Conservation (phyloP, 2,888 invertebrate genomes). For the Phyto melanocephala region DNA sequence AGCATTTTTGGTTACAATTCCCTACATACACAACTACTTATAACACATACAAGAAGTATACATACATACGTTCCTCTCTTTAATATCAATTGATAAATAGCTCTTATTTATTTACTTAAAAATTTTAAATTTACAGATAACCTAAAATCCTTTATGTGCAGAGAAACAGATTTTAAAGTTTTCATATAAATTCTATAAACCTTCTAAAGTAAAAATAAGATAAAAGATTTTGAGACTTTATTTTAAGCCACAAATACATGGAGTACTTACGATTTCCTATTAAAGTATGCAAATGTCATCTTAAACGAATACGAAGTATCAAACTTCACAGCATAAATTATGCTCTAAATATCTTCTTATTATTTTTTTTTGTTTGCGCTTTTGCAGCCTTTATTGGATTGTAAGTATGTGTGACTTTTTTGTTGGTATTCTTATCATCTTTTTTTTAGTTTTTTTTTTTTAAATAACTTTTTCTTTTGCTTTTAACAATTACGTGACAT, state of each 20-base stretch:
- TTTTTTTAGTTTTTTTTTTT: neutral
- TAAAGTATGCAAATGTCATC: slow-evolving; percentile 62
- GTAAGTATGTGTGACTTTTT: neutral
- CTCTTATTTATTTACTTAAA: neutral
- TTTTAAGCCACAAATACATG: slow-evolving; percentile 38
- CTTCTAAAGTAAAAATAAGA: neutral
- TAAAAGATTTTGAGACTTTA: neutral
- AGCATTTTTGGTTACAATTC: too few species aligned
- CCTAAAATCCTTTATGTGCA: neutral
- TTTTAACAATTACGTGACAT: slow-evolving; percentile 60
- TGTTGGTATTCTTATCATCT: neutral
- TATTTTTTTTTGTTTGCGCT: neutral
- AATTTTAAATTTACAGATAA: neutral
- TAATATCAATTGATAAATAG: neutral
- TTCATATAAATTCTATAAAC: slow-evolving; percentile 15
- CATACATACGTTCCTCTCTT: neutral
- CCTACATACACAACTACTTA: too few species aligned
- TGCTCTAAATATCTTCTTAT: slow-evolving; percentile 30
- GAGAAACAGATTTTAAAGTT: slow-evolving; percentile 18
- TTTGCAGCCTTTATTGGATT: slow-evolving; percentile 2
- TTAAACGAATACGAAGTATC: slow-evolving; percentile 48
- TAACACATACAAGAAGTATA: too few species aligned
- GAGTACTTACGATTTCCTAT: slow-evolving; percentile 45
- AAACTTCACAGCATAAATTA: slow-evolving; percentile 60
- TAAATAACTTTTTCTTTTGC: slow-evolving; percentile 52